Evolutionary conservation across 2,113 vertebrate genomes (phyloP).

Genomic region (Megatriorchis doriae): DNA sequence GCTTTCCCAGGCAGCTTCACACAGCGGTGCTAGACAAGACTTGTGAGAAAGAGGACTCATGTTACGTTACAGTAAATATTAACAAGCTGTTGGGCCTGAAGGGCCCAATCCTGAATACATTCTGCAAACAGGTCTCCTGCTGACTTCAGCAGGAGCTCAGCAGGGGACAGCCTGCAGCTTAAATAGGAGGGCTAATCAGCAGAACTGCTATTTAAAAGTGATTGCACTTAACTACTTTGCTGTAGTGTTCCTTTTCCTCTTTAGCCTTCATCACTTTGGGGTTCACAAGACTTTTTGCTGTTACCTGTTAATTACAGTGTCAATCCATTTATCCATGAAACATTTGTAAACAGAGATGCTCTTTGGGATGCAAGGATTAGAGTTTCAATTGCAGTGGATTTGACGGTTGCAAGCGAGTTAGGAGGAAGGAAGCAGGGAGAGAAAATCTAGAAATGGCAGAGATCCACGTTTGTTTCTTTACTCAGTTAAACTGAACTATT

Average conservation of each 20-base stretch:
- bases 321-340: background rate
- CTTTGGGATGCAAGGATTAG: background rate
- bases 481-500: background rate
- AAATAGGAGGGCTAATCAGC: background rate
- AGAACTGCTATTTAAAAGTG: background rate
- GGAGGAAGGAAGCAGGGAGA: background rate
- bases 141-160: background rate
- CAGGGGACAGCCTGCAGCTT: background rate
- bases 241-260: background rate
- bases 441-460: background rate
- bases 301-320: background rate
- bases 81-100: background rate
- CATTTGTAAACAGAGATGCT: background rate
- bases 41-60: background rate
- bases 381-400: background rate
- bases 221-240: background rate
- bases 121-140: background rate
- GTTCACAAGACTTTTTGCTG: background rate
- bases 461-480: background rate
- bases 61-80: background rate
- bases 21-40: background rate
- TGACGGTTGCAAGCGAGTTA: background rate
- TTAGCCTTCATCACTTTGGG: background rate
- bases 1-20: background rate
- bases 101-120: background rate